phyloP scores from a whole-genome alignment of 2,113 vertebrate species.

The Protobothrops flavoviridis region DNA sequence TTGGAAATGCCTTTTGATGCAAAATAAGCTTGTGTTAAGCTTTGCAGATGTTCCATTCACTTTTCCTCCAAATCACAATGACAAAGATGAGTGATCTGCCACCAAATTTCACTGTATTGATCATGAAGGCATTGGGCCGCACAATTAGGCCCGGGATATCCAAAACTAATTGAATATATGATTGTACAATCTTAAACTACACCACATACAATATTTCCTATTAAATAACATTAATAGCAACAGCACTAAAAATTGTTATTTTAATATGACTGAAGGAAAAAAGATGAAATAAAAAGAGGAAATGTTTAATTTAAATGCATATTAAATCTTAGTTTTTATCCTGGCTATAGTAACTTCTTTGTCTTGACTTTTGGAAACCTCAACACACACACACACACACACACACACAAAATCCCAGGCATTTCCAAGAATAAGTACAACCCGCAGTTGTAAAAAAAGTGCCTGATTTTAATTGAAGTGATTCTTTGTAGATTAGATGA shows the following conservation, averaged over 20 bases:
- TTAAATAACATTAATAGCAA: neutral
- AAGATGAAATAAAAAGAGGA: neutral
- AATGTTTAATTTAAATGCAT: neutral
- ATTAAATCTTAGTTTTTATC: neutral
- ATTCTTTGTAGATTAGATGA: neutral
- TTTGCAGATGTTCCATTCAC: neutral
- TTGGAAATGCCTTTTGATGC: neutral
- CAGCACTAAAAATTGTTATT: neutral
- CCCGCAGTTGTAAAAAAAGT: neutral
- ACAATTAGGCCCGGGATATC: neutral
- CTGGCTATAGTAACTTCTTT: neutral
- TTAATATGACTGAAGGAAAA: neutral
- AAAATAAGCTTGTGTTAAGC: neutral
- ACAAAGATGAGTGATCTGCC: no score
- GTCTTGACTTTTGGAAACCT: neutral
- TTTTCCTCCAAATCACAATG: neutral
- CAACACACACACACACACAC: neutral
- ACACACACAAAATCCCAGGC: neutral
- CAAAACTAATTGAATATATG: neutral
- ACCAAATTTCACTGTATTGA: no score
- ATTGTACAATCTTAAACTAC: neutral
- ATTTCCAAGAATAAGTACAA: neutral
- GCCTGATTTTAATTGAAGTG: neutral
- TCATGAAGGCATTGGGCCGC: no score
- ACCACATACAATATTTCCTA: neutral